Conservation (phyloP, 2,797 vertebrate genomes). For the Bryconaethiops microstoma region DNA sequence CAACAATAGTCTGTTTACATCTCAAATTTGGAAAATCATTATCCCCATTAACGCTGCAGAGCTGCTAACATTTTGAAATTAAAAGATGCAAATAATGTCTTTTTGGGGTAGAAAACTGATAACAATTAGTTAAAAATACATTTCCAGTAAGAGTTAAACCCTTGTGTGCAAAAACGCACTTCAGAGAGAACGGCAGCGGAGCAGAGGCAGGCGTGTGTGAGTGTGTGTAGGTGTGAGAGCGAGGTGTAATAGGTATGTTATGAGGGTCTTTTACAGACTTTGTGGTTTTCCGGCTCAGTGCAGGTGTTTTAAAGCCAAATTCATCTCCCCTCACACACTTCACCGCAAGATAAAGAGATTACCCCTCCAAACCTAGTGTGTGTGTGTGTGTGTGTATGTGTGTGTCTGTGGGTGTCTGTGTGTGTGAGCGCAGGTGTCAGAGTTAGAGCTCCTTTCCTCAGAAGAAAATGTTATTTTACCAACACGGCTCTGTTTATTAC, state of each 20-base stretch:
- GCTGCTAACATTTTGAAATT: too few relatives aligned
- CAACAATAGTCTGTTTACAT: too few relatives aligned
- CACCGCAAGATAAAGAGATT: conserved; percentile 50
- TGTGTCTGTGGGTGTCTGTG: too few relatives aligned
- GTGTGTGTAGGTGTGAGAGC: conserved; percentile 19
- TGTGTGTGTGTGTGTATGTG: not conserved
- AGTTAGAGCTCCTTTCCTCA: not conserved
- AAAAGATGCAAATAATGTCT: not conserved
- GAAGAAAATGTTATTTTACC: not conserved
- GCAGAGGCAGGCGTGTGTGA: conserved; percentile 1
- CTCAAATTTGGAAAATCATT: too few relatives aligned
- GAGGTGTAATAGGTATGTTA: not conserved
- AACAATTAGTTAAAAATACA: conserved; percentile 38
- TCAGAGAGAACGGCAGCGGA: not conserved
- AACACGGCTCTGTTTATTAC: not conserved
- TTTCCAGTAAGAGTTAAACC: conserved; percentile 22
- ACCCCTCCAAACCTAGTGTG: conserved; percentile 5
- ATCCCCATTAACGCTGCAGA: too few relatives aligned
- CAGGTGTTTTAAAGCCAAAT: conserved; percentile 52
- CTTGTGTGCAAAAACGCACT: not conserved
- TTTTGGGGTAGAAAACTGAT: conserved; percentile 4
- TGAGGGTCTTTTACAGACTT: conserved; percentile 34
- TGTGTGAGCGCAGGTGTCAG: not conserved
- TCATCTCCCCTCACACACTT: conserved; percentile 29
- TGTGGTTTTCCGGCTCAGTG: conserved; percentile 53